phyloP scores from a whole-genome alignment of 2,797 vertebrate genomes.

The Eidolon dupreanum region DNA sequence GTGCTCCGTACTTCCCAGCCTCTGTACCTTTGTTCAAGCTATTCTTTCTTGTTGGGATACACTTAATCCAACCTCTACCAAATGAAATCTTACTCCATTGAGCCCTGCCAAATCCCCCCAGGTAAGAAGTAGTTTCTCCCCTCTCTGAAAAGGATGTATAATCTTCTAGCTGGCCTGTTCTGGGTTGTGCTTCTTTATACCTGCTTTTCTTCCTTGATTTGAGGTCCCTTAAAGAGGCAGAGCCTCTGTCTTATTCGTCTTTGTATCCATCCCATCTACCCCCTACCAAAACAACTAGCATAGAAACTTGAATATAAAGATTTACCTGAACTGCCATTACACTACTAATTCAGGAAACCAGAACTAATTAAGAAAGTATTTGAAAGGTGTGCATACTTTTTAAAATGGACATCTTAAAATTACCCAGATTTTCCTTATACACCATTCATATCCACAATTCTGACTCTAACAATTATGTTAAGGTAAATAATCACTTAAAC shows the following conservation, averaged over 20 bases:
- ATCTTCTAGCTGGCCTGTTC: neutral
- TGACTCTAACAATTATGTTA: neutral
- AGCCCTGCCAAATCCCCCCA: neutral
- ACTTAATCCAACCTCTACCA: neutral
- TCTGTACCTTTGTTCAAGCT: neutral
- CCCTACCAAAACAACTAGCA: neutral
- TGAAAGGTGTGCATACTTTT: neutral
- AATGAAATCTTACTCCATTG: neutral
- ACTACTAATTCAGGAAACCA: neutral
- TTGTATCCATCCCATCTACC: neutral
- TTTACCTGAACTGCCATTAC: neutral
- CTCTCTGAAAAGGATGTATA: neutral
- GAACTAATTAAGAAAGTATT: constrained; percentile 6
- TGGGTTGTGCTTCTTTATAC: neutral
- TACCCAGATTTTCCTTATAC: neutral
- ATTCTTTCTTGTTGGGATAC: neutral
- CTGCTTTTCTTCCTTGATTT: neutral
- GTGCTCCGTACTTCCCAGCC: neutral
- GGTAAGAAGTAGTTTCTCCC: neutral
- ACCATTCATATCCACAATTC: neutral
- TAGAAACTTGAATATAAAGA: neutral
- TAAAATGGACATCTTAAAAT: constrained; percentile 21
- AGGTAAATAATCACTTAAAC: neutral
- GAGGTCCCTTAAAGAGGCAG: neutral
- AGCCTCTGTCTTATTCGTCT: neutral